Evolutionary conservation across 2,888 invertebrate species (phyloP).

Genomic region (Acanthacorydalis orientalis): DNA sequence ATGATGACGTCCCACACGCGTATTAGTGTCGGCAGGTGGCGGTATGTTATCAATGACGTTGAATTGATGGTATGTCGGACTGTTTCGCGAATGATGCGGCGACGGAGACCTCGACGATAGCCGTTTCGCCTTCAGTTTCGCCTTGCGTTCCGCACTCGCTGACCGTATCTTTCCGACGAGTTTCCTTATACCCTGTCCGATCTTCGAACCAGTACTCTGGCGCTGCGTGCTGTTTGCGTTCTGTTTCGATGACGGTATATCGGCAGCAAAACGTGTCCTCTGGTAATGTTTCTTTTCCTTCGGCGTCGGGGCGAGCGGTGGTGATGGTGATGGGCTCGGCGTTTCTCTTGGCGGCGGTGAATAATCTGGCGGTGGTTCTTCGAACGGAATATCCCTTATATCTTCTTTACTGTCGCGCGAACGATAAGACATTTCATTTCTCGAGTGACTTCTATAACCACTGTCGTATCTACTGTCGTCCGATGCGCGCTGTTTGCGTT

Average conservation of each 20-base stretch:
- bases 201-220: conserved; percentile 25
- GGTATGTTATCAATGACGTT: conserved; percentile 35
- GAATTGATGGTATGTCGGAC: conserved; percentile 34
- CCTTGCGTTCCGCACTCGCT: conserved; percentile 48
- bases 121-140: conserved; percentile 36
- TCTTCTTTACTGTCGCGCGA: conserved; percentile 25
- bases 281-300: conserved; percentile 39
- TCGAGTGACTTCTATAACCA: conserved; percentile 37
- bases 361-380: conserved; percentile 55
- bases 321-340: conserved; percentile 22
- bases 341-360: conserved; percentile 35
- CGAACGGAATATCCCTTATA: conserved; percentile 23
- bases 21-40: conserved; percentile 13
- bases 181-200: conserved; percentile 68
- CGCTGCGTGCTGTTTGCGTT: conserved; percentile 12
- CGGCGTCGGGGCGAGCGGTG: conserved; percentile 27
- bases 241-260: conserved; percentile 23
- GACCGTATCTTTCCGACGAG: conserved; percentile 69
- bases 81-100: conserved; percentile 14
- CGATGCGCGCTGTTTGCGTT: conserved; percentile 34
- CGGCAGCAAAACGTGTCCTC: conserved; percentile 50
- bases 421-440: conserved; percentile 26
- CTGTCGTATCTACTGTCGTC: conserved; percentile 36
- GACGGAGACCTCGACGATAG: conserved; percentile 40
- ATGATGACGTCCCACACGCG: conserved; percentile 12